Evolutionary conservation across 1,140 invertebrate genomes (phyloP).

Genomic region (Zaprionus ornatus): DNA sequence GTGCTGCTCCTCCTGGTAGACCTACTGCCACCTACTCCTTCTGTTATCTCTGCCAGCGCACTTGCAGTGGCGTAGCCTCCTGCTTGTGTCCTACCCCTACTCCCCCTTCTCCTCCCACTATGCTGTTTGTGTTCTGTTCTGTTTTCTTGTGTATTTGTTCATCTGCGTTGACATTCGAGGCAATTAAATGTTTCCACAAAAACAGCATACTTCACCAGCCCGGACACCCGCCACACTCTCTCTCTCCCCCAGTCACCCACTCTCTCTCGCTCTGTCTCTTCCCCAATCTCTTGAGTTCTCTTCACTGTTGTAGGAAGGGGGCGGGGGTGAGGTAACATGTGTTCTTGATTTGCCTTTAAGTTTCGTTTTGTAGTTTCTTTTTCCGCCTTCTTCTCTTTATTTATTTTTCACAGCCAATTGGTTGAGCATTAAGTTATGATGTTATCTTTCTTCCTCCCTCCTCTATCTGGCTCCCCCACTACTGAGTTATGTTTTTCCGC

Average conservation of each 20-base stretch:
- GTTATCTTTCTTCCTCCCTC: constrained; percentile 43
- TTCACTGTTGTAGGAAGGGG: neutral
- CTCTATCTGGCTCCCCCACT: neutral
- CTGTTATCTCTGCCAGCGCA: constrained; percentile 62
- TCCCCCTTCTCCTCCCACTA: neutral
- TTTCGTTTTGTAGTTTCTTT: constrained; percentile 17
- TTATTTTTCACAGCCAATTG: constrained; percentile 75
- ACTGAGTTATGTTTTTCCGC: constrained; percentile 35
- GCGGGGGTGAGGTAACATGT: constrained; percentile 53
- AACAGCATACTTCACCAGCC: constrained; percentile 11
- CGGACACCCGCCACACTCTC: neutral
- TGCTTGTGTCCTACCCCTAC: constrained; percentile 7
- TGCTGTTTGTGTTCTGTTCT: constrained; percentile 23
- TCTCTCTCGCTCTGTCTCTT: neutral
- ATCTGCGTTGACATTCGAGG: constrained; percentile 80
- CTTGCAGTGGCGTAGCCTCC: constrained; percentile 58
- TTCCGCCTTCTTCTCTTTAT: constrained; percentile 5
- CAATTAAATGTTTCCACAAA: constrained; percentile 69
- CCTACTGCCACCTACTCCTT: constrained; percentile 22
- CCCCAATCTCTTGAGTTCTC: constrained; percentile 27
- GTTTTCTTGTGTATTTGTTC: constrained; percentile 66
- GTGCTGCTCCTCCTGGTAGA: constrained; percentile 3
- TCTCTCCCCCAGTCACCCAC: neutral
- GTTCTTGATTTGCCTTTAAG: constrained; percentile 65
- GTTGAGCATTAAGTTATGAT: constrained; percentile 73